phyloP scores from a whole-genome alignment of 2,797 vertebrate genomes.

The Discoglossus pictus region DNA sequence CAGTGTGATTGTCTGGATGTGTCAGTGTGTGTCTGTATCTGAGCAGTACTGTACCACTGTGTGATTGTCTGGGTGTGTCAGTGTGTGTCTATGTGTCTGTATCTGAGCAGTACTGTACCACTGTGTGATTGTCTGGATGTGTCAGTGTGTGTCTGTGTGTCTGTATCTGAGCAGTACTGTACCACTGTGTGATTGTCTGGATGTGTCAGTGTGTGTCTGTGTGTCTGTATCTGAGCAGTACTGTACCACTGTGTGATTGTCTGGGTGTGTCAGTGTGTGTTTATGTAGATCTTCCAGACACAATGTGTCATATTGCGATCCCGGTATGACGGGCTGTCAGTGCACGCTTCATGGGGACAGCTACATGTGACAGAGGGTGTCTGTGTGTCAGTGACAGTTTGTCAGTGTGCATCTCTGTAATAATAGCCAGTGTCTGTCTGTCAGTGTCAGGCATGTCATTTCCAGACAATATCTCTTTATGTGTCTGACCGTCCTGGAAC shows the following conservation, averaged over 20 bases:
- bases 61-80: no score
- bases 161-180: slow-evolving; percentile 24
- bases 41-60: no score
- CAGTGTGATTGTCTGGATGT: no score
- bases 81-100: no score
- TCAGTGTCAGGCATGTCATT: background rate
- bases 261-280: slow-evolving; percentile 45
- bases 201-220: slow-evolving; percentile 27
- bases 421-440: slow-evolving; percentile 10
- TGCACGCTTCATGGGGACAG: slow-evolving; percentile 11
- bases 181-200: slow-evolving; percentile 30
- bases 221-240: no score
- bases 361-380: slow-evolving; percentile 38
- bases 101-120: no score
- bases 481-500: no score
- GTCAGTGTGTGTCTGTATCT: no score
- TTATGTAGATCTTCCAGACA: slow-evolving; percentile 41
- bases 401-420: background rate
- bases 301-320: slow-evolving; percentile 40
- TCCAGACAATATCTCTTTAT: no score
- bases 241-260: no score
- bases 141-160: slow-evolving; percentile 18
- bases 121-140: no score
- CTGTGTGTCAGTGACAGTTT: slow-evolving; percentile 34
- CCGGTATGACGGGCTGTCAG: slow-evolving; percentile 41